Base-by-base conservation (phyloP, 2,113 vertebrate species). In the Gallinago media region DNA sequence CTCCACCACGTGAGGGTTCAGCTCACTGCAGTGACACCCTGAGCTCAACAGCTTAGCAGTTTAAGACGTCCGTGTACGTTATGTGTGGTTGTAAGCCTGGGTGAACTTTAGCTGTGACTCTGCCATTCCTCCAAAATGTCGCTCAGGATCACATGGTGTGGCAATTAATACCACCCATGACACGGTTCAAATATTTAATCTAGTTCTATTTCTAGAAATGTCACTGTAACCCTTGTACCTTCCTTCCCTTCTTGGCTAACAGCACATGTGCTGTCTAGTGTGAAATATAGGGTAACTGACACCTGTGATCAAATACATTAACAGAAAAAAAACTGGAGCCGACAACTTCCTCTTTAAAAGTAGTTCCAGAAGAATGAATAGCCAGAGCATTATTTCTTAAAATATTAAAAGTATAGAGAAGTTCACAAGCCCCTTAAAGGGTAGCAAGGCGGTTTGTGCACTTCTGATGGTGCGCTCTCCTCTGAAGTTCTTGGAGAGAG, bases 121-220 rank as follows among this genome's bases (percentile, higher is more conserved):
- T 90, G 88, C 97, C 97, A 96, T 96, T 96, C 71, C 91, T 95
- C 92, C 93, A 88, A 98, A 97, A 98, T 98, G 98, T 97, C 96
- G 95, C 67, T 62, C 68, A 83, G 80, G 27, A 91, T 97, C 97
- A 96, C 75, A 70, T 88, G 97, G 75, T 49, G 59, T 52, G 74
- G 72, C 94, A 74, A 75, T 52, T 68, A 76, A 91, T 96, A 96
- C 91, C 97, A 97, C 79, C 91, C 77, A 47, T 44, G 83, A 62
- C 95, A 76, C 18, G 72, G 94, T 92, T 75, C 79, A 17, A 36
- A 75, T 62, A 38, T 92, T 95, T 96, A 95, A 96, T 95, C 85
- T 66, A 36, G 52, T 58, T 73, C 94, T 94, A 94, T 96, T 98
- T 93, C 94, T 96, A 82, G 97, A 97, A 97, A 95, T 92, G 93